These are phyloP conservation scores for Bos taurus DNA, from an alignment of 2,113 vertebrate genomes.

Conservation along the genomic window ARS-UCD2.0 NC_037340.1:64049001-64049500, in stretches of 20 bases:
- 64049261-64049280: slow-evolving; percentile 10
- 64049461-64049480: neutral
- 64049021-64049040: neutral
- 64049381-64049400: neutral
- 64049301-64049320: slow-evolving; percentile 35
- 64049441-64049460: neutral
- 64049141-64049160: slow-evolving; percentile 64
- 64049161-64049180: slow-evolving; percentile 49
- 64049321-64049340: slow-evolving; percentile 40
- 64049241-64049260: slow-evolving; percentile 50
- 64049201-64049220: slow-evolving; percentile 49
- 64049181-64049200: slow-evolving; percentile 54
- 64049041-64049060: slow-evolving; percentile 18
- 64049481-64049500: slow-evolving; percentile 20
- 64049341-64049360: slow-evolving; percentile 42
- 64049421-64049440: slow-evolving; percentile 4
- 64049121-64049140: slow-evolving; percentile 74
- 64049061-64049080: neutral
- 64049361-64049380: neutral
- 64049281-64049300: slow-evolving; percentile 12
- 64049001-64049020: neutral
- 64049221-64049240: slow-evolving; percentile 58
- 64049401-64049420: neutral
- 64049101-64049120: slow-evolving; percentile 32
- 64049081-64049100: neutral